A percentile compares a stretch with the other conserved stretches of the same genome.
These are phyloP conservation scores for Anneissia japonica DNA, from an alignment of 35 echinoderm and acorn worm species.

Conservation along the genomic window DNA sequence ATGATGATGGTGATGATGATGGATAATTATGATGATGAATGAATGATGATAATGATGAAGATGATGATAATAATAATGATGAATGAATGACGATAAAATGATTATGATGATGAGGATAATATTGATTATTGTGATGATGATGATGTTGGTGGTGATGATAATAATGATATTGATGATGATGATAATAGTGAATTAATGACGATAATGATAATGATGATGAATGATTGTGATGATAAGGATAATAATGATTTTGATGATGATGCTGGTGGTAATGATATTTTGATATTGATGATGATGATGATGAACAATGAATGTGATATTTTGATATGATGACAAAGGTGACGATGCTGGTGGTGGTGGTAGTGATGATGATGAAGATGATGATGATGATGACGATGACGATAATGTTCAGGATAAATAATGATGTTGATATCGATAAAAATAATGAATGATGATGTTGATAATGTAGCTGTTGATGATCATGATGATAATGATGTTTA, in stretches of 20 bases:
- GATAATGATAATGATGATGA: not conserved
- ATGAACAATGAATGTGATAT: not conserved
- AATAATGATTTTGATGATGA: not conserved
- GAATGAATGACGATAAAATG: not conserved
- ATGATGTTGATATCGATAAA: not conserved
- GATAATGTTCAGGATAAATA: not conserved
- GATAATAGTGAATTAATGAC: not conserved
- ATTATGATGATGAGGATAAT: not conserved
- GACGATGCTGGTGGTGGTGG: not conserved
- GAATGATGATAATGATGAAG: not conserved
- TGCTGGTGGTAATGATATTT: not conserved
- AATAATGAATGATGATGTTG: slow-evolving; percentile 1
- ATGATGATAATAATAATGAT: slow-evolving; percentile 3
- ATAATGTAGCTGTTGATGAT: not conserved
- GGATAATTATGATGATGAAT: not conserved
- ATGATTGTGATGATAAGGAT: too few relatives aligned
- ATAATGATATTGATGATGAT: not conserved
- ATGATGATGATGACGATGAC: not conserved
- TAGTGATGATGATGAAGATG: not conserved
- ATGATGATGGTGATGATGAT: not conserved
- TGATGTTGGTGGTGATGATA: not conserved
- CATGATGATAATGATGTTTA: not conserved
- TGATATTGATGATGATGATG: not conserved
- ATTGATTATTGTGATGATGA: not conserved
- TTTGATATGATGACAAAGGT: not conserved